A percentile compares a stretch with the other conserved stretches of the same genome.
phyloP scores from a whole-genome alignment of 1,140 invertebrate genomes.

The Brachionus manjavacas region DNA sequence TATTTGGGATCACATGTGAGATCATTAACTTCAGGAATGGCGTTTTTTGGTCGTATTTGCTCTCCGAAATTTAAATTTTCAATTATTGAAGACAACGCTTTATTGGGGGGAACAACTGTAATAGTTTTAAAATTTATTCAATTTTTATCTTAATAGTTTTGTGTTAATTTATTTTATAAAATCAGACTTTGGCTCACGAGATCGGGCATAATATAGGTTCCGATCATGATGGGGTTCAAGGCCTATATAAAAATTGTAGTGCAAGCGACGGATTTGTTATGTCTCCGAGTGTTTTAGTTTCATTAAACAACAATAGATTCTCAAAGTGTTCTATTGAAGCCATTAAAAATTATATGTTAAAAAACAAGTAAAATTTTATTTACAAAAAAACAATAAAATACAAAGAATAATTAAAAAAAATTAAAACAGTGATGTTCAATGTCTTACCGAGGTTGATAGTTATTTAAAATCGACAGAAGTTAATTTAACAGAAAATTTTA shows the following conservation, averaged over 20 bases:
- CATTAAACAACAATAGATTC: not conserved
- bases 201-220: conserved; percentile 1
- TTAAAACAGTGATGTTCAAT: not conserved
- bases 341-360: not conserved
- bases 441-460: not conserved
- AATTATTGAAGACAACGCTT: not conserved
- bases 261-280: not conserved
- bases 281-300: not conserved
- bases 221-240: not conserved
- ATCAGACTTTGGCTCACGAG: conserved; percentile 15
- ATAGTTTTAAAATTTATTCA: not conserved
- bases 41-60: conserved; percentile 7
- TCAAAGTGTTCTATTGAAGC: not conserved
- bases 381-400: not conserved
- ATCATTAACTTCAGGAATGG: not conserved
- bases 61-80: not conserved
- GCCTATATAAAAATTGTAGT: not conserved
- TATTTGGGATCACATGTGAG: not conserved
- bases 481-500: not conserved
- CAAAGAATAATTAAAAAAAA: not conserved
- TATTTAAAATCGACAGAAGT: not conserved
- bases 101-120: not conserved
- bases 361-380: not conserved
- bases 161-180: not conserved
- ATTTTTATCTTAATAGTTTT: not conserved